Conservation (phyloP, 53 echinoderm and acorn worm genomes). For the Mesocentrotus franciscanus region DNA sequence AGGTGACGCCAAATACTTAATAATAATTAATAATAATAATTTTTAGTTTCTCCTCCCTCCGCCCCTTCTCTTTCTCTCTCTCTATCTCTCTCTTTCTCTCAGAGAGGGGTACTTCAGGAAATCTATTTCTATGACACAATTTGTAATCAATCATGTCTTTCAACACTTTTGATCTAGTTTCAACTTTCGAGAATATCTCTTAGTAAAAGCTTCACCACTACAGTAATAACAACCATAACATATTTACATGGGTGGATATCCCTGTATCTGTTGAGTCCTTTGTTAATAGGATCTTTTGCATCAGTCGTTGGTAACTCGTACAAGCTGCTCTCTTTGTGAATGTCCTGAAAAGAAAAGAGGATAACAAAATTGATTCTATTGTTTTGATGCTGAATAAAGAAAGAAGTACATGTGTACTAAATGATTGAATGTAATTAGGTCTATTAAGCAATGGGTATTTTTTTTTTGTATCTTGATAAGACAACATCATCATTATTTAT, state of each 20-base stretch:
- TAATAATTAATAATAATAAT: too few species aligned
- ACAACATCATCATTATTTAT: not conserved
- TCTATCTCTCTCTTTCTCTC: not conserved
- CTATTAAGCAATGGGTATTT: not conserved
- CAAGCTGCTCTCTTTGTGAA: constrained; percentile 56
- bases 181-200: not conserved
- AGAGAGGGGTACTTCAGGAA: not conserved
- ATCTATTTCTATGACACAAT: not conserved
- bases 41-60: too few species aligned
- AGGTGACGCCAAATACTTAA: too few species aligned
- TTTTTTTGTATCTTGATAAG: not conserved
- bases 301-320: constrained; percentile 68
- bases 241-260: constrained; percentile 97
- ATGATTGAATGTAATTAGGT: not conserved
- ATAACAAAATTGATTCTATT: not conserved
- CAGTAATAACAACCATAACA: not conserved
- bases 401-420: not conserved
- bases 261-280: constrained; percentile 93
- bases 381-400: not conserved
- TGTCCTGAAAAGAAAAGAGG: constrained; percentile 32
- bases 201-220: not conserved
- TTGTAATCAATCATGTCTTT: not conserved
- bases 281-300: constrained; percentile 87
- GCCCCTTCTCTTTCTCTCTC: not conserved
- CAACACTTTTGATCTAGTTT: not conserved